A percentile compares a stretch with the other conserved stretches of the same genome.
These are phyloP conservation scores for Sepiola atlantica DNA, from an alignment of 2,888 invertebrate genomes.

Conservation along the genomic window DNA sequence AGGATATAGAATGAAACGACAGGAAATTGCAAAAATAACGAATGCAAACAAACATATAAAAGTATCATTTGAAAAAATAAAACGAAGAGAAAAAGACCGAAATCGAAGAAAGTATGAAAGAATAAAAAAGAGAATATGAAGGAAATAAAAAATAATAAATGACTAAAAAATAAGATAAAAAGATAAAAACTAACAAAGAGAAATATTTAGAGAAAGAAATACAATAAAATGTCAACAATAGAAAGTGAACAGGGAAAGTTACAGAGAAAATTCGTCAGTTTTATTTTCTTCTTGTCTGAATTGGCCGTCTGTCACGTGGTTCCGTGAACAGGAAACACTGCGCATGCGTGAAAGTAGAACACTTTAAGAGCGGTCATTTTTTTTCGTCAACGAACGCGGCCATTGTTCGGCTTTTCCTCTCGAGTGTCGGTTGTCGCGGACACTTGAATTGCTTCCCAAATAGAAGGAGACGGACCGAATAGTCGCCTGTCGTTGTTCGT, in stretches of 20 bases:
- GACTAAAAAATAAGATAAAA: background rate
- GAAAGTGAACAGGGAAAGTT: background rate
- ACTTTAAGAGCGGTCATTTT: background rate
- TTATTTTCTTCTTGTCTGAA: background rate
- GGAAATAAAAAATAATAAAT: background rate
- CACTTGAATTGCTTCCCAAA: background rate
- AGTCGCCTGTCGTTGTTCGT: background rate
- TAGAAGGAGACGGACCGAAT: background rate
- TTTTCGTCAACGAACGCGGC: background rate
- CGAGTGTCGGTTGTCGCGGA: background rate
- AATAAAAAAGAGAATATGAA: background rate
- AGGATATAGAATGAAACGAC: accelerated
- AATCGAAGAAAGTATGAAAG: background rate
- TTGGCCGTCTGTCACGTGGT: background rate
- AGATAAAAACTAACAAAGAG: background rate
- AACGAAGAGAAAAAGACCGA: no score
- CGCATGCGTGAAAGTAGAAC: background rate
- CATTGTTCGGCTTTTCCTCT: background rate
- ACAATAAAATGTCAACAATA: background rate
- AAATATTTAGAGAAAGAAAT: background rate
- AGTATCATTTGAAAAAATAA: background rate
- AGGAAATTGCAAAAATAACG: background rate
- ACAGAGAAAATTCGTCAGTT: background rate
- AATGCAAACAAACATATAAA: no score
- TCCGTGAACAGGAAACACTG: background rate